A percentile compares a stretch with the other conserved stretches of the same genome.
Conservation (phyloP, 2,888 invertebrate species). For the Agriopis leucophaearia region DNA sequence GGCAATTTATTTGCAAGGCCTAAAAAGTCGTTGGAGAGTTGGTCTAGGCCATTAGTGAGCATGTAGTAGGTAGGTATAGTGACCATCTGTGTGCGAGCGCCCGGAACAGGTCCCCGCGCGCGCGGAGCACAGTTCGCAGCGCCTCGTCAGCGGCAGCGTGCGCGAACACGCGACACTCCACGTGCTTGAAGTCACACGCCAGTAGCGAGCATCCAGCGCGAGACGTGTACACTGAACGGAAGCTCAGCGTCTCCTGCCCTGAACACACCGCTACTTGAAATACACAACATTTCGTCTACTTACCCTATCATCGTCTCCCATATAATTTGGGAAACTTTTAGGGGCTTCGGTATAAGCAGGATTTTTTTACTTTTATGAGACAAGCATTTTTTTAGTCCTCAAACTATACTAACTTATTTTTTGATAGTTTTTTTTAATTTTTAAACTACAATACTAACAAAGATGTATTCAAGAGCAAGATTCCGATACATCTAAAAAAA, state of each 20-base stretch:
- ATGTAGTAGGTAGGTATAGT: not conserved
- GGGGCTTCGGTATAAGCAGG: too few species aligned
- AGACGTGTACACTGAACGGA: conserved; percentile 72
- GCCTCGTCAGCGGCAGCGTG: conserved; percentile 67
- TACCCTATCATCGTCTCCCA: too few species aligned
- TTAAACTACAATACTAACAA: too few species aligned
- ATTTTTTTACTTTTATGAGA: too few species aligned
- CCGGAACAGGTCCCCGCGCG: conserved; percentile 69
- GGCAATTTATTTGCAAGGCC: too few species aligned
- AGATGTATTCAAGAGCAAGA: too few species aligned
- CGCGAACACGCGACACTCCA: conserved; percentile 83
- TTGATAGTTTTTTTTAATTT: too few species aligned
- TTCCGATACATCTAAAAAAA: too few species aligned
- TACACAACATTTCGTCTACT: not conserved
- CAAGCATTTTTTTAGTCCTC: too few species aligned
- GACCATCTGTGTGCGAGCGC: conserved; percentile 75
- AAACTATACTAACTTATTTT: too few species aligned
- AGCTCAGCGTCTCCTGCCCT: conserved; percentile 46
- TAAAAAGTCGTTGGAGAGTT: not conserved
- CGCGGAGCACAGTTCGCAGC: conserved; percentile 60
- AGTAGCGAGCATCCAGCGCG: conserved; percentile 63
- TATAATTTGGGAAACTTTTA: too few species aligned
- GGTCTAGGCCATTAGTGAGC: not conserved
- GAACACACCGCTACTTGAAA: not conserved
- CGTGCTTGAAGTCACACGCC: conserved; percentile 82